These are phyloP conservation scores for Sminthurides bifidus DNA, from an alignment of 1,140 invertebrate species.

Conservation along the genomic window DNA sequence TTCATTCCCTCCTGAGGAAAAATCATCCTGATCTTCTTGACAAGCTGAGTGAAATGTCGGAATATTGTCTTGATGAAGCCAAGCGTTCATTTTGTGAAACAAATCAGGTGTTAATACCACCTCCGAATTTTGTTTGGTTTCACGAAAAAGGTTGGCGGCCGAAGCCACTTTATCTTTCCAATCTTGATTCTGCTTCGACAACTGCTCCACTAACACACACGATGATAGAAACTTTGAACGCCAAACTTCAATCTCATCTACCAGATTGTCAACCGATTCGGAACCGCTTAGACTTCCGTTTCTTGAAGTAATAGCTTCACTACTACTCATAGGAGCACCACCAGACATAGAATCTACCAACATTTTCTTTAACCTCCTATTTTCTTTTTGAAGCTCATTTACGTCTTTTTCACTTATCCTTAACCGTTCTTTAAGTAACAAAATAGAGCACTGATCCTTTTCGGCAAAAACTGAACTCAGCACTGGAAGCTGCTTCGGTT, in stretches of 20 bases:
- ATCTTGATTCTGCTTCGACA: constrained; percentile 25
- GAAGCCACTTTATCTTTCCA: constrained; percentile 1
- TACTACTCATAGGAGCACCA: not conserved
- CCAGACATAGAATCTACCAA: constrained; percentile 29
- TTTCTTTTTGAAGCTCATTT: constrained; percentile 25
- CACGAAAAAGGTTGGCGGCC: constrained; percentile 22
- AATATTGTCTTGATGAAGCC: constrained; percentile 14
- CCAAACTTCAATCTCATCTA: constrained; percentile 30
- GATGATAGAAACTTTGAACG: constrained; percentile 31
- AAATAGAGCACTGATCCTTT: not conserved
- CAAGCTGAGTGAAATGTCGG: no score
- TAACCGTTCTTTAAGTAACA: constrained; percentile 25
- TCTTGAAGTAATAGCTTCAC: not conserved
- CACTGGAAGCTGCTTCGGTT: not conserved
- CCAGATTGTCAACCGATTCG: constrained; percentile 26
- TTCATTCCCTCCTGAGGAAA: no score
- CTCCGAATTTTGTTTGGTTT: constrained; percentile 19
- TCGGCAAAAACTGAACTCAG: not conserved
- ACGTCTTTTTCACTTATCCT: constrained; percentile 28
- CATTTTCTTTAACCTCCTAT: constrained; percentile 24
- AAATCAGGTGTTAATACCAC: constrained; percentile 10
- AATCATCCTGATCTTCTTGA: no score
- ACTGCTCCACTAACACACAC: constrained; percentile 29
- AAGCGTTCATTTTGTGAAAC: constrained; percentile 20
- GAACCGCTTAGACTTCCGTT: not conserved